Conservation (phyloP, 2,888 invertebrate genomes). For the Lasioglossum lativentre region DNA sequence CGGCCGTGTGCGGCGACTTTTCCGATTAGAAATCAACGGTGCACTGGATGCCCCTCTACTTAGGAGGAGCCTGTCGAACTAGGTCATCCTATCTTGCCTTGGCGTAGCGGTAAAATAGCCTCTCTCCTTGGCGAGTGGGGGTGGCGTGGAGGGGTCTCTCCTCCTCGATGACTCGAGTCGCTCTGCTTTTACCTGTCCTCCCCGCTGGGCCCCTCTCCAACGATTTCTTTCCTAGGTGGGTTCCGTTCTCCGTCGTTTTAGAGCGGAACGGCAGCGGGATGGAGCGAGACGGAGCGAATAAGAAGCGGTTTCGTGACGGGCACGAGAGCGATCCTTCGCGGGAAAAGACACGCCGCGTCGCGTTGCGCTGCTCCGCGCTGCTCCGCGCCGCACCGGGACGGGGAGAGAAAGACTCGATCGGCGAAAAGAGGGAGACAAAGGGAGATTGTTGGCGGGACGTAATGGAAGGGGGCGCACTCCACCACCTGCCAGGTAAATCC, state of each 20-base stretch:
- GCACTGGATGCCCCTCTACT: slow-evolving; percentile 81
- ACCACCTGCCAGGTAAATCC: slow-evolving; percentile 75
- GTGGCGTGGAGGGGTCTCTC: slow-evolving; percentile 70
- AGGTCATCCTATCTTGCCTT: slow-evolving; percentile 83
- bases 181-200: slow-evolving; percentile 51
- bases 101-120: slow-evolving; percentile 77
- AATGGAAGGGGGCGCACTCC: slow-evolving; percentile 66
- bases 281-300: slow-evolving; percentile 3
- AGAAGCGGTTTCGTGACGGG: slow-evolving; percentile 22
- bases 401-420: slow-evolving; percentile 37
- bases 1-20: slow-evolving; percentile 76
- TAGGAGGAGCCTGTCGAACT: slow-evolving; percentile 84
- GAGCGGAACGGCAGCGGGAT: neutral
- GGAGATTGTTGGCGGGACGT: slow-evolving; percentile 64
- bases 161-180: slow-evolving; percentile 53
- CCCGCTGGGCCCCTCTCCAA: neutral
- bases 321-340: slow-evolving; percentile 22
- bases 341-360: slow-evolving; percentile 12
- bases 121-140: slow-evolving; percentile 76
- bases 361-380: too few species aligned
- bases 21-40: slow-evolving; percentile 82
- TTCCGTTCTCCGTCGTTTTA: neutral
- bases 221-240: neutral
- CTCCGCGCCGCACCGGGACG: neutral
- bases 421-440: slow-evolving; percentile 63